phyloP scores from a whole-genome alignment of 2,888 invertebrate species.

The Kuschelorhynchus macadamiae region DNA sequence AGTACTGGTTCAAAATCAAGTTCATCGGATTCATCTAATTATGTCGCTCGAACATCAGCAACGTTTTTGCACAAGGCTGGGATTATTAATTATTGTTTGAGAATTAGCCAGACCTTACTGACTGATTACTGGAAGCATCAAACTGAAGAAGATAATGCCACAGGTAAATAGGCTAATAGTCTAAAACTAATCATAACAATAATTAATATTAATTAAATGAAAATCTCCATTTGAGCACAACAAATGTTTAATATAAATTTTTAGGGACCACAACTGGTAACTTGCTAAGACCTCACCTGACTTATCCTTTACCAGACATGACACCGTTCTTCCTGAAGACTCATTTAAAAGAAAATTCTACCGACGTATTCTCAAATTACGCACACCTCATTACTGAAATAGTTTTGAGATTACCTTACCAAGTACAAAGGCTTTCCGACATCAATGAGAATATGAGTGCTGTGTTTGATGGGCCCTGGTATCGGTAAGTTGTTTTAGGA shows the following conservation, averaged over 20 bases:
- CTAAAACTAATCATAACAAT: no score
- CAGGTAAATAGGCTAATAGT: slow-evolving; percentile 57
- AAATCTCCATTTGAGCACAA: not conserved
- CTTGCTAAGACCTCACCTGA: slow-evolving; percentile 85
- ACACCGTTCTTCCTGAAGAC: slow-evolving; percentile 94
- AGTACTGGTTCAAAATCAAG: slow-evolving; percentile 59
- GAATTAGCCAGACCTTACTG: slow-evolving; percentile 78
- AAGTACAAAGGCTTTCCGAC: slow-evolving; percentile 86
- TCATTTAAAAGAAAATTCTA: slow-evolving; percentile 91
- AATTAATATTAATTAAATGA: no score
- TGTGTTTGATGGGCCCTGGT: slow-evolving; percentile 78
- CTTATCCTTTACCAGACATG: slow-evolving; percentile 92
- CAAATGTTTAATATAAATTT: no score
- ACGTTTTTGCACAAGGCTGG: slow-evolving; percentile 78
- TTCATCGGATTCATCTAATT: slow-evolving; percentile 69
- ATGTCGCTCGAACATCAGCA: slow-evolving; percentile 81
- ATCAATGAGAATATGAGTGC: slow-evolving; percentile 68
- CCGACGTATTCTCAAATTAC: slow-evolving; percentile 95
- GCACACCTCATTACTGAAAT: slow-evolving; percentile 96
- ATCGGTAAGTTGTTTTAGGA: slow-evolving; percentile 72
- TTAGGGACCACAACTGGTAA: slow-evolving; percentile 70
- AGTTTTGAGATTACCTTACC: slow-evolving; percentile 93
- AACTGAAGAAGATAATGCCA: slow-evolving; percentile 66
- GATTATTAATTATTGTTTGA: slow-evolving; percentile 81
- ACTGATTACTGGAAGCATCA: slow-evolving; percentile 81